phyloP scores from a whole-genome alignment of 2,888 invertebrate genomes.

The Lasioglossum figueresi region DNA sequence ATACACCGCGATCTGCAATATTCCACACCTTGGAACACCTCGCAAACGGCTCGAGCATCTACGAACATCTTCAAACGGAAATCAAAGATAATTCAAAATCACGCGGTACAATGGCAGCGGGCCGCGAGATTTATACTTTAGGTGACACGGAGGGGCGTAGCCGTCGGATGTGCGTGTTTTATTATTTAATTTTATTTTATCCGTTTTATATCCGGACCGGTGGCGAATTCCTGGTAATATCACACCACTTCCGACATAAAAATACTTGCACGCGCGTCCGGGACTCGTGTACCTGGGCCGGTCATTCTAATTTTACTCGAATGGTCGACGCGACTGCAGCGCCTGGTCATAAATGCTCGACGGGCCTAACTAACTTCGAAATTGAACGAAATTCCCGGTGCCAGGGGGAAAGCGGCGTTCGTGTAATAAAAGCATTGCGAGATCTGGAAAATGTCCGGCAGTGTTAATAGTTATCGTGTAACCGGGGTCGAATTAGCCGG shows the following conservation, averaged over 20 bases:
- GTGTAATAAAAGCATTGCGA: neutral
- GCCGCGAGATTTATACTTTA: neutral
- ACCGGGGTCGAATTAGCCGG: neutral
- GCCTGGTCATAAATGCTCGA: constrained; percentile 12
- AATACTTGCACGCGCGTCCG: constrained; percentile 27
- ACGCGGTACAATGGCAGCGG: neutral
- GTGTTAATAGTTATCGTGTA: constrained; percentile 4
- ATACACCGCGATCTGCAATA: neutral
- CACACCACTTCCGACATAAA: constrained; percentile 27
- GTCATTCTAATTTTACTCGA: constrained; percentile 41
- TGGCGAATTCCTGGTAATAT: constrained; percentile 19
- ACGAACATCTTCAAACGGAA: neutral
- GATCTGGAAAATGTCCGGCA: neutral
- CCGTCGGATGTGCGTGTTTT: neutral
- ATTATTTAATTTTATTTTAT: constrained; percentile 38
- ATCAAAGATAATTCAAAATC: neutral
- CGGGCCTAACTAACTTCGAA: constrained; percentile 13
- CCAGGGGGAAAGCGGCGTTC: no score
- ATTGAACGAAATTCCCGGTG: constrained; percentile 15
- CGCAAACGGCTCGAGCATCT: neutral
- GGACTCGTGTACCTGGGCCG: constrained; percentile 6
- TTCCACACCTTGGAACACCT: neutral
- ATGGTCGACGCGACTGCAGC: constrained; percentile 4
- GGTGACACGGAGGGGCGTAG: neutral
- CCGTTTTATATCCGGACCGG: constrained; percentile 10